Base-by-base conservation (phyloP, 1,140 invertebrate species). In the Drosophila funebris region DNA sequence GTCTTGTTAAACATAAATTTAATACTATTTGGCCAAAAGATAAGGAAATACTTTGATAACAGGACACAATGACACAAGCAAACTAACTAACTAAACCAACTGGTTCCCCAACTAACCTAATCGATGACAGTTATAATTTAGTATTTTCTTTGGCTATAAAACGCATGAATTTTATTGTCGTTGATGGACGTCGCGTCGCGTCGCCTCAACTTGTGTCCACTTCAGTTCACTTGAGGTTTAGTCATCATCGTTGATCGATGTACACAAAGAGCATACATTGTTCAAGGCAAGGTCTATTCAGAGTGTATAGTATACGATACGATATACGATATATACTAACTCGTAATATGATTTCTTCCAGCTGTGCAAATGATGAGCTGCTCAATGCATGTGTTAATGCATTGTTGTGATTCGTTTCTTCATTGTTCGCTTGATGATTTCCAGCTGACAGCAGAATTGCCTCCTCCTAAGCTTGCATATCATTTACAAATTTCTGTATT, bases 1-100 rank as follows among this genome's bases (percentile, higher is more conserved):
- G 69, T 77, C 82, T 87, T 84, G 81, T 84, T 74, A 66, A 85
- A 85, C 81, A 85, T 87, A 87, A 78, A 82, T 78, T 80, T 74
- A 78, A 78, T 78, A 70, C 41, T 48, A 11, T 69, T 61, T 68
- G 44, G 1, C 27, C 41, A 37, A 29, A 29, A 31, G 66, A 76
- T 80, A 80, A 80, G 50, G 18, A 67, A 69, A 33, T 58, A 20
- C 24, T 20, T 20, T 18, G 39, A 68, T 36, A 48, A 33, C 8
- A 52, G 14, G 0, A 2, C 8, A 50, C n/a, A 31, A 50, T 50
- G 16, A 24, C 37, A 41, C 13, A 43, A 31, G n/a, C 7, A 29
- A 29, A 52, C 43, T 22, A 14, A 31, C 48, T 13, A 14, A 52
- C 48, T 33, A 31, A 52, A 52, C 29, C 24, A 27, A 27, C 2